Evolutionary conservation across 2,888 invertebrate genomes (phyloP).

Genomic region (Plagodis dolabraria): DNA sequence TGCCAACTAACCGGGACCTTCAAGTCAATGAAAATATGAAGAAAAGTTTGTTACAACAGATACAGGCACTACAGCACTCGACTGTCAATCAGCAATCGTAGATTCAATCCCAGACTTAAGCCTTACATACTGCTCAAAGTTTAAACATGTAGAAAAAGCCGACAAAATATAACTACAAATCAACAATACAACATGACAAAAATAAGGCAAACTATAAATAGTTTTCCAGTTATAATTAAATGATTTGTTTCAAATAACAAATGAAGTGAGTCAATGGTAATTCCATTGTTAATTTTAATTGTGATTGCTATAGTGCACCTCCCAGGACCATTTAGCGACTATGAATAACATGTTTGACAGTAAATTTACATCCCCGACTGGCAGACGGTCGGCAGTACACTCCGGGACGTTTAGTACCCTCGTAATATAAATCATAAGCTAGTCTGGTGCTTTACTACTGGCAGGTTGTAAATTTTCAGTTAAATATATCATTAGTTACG

Average conservation of each 20-base stretch:
- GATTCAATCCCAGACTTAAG: no score
- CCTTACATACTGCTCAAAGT: no score
- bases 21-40: background rate
- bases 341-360: constrained; percentile 34
- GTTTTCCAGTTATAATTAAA: no score
- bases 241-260: no score
- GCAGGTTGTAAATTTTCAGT: constrained; percentile 18
- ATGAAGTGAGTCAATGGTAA: background rate
- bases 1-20: background rate
- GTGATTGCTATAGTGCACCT: constrained; percentile 14
- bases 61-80: no score
- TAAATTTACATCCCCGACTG: constrained; percentile 32
- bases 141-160: no score
- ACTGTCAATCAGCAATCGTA: no score
- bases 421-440: constrained; percentile 58
- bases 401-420: constrained; percentile 58
- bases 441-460: constrained; percentile 42
- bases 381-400: constrained; percentile 36
- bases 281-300: constrained; percentile 14
- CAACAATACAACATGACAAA: no score
- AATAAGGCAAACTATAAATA: no score
- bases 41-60: no score
- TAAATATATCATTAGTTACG: constrained; percentile 16
- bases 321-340: constrained; percentile 22
- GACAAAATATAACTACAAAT: no score